Base-by-base conservation (phyloP, 2,113 vertebrate species). In the Brienomyrus longianalis region DNA sequence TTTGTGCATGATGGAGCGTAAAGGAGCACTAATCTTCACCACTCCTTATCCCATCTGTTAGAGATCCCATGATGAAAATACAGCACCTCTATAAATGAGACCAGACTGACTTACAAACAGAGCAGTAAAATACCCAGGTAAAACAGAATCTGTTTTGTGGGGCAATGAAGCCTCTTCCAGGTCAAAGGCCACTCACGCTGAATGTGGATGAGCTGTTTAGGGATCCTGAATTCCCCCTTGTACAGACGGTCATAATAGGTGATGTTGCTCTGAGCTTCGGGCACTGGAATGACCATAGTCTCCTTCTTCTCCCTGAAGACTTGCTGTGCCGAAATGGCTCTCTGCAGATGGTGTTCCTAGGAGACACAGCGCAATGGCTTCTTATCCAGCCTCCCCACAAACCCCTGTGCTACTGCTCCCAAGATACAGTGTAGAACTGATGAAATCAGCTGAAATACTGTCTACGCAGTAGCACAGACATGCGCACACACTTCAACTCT, bases 191-290 rank as follows among this genome's bases (percentile, higher is more conserved):
- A 97, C 97, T 97, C 94, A 98, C 97, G 97, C 91, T 98, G 98
- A 92, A 98, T 97, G 94, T 98, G 97, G 93, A 98, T 97, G 94
- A 98, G 97, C 96, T 98, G 97, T 94, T 98, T 98, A 92, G 98
- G 97, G 89, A 97, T 96, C 91, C 96, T 97, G 92, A 97, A 97
- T 90, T 98, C 97, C 93, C 97, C 97, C 93, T 97, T 97, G 93
- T 98, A 98, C 92, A 98, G 95, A 10, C 97, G 97, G 94, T 97
- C 97, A 88, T 98, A 98, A 94, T 98, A 98, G 93, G 95, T 97
- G 95, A 98, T 97, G 91, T 98, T 97, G 93, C 97, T 98, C 94
- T 98, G 97, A 0, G 97, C 97, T 87, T 98, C 97, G 1, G 98
- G 98, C 89, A 98, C 98, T 3, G 98, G 98, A 95, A 98, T 98